Evolutionary conservation across 2,113 vertebrate genomes (phyloP).

Genomic region (Herpailurus yagouaroundi): DNA sequence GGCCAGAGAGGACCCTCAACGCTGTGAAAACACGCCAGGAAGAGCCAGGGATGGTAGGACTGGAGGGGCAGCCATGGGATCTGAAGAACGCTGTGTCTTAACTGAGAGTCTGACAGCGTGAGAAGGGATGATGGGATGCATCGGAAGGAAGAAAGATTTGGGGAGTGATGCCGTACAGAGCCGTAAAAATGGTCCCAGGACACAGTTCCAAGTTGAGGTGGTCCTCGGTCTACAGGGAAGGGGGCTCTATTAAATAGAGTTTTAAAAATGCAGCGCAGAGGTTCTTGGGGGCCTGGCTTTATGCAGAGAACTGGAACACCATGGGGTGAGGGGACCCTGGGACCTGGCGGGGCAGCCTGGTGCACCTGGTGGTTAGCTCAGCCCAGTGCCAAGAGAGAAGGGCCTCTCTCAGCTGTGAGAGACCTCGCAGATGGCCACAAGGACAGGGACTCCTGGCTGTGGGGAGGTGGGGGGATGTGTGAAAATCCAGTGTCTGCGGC

Average conservation of each 20-base stretch:
- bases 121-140: background rate
- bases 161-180: background rate
- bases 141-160: background rate
- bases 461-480: background rate
- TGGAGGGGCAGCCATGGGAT: background rate
- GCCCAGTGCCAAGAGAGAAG: background rate
- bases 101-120: too few species aligned
- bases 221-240: background rate
- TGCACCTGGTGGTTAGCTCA: background rate
- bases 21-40: background rate
- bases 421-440: background rate
- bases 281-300: background rate
- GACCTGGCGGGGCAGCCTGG: background rate
- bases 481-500: background rate
- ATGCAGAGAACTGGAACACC: background rate
- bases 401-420: background rate
- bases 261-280: background rate
- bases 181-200: background rate
- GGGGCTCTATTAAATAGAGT: background rate
- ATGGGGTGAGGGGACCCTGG: background rate
- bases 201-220: background rate
- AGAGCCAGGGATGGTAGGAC: fast-evolving
- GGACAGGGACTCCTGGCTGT: background rate
- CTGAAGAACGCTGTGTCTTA: background rate
- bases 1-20: too few species aligned